These are phyloP conservation scores for Muscicapa adusta DNA, from an alignment of 2,113 vertebrate genomes.

Conservation along the genomic window DNA sequence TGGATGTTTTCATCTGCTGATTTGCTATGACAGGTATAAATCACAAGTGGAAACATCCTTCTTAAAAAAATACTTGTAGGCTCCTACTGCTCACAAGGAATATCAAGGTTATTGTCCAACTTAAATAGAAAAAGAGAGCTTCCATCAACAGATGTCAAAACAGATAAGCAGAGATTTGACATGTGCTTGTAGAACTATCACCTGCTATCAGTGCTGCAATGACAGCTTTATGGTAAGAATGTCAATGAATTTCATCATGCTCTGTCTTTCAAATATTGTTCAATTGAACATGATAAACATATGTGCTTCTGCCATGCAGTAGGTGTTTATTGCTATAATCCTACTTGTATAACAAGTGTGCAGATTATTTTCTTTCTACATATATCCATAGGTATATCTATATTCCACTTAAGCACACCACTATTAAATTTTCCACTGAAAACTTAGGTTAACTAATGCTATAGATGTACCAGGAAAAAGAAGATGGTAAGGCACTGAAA, in stretches of 20 bases:
- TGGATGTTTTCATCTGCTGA: slow-evolving; percentile 57
- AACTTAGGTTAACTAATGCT: neutral
- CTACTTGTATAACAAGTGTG: neutral
- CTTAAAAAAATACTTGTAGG: slow-evolving; percentile 46
- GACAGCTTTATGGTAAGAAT: slow-evolving; percentile 75
- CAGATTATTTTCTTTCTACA: neutral
- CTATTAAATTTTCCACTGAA: neutral
- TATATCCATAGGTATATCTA: neutral
- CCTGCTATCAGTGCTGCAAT: slow-evolving; percentile 72
- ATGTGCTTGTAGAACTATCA: slow-evolving; percentile 79
- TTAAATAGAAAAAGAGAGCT: slow-evolving; percentile 68
- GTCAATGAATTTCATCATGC: slow-evolving; percentile 54
- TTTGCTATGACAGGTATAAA: slow-evolving; percentile 60
- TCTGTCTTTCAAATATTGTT: slow-evolving; percentile 26
- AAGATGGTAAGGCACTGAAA: neutral
- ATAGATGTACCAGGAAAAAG: neutral
- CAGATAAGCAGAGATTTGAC: slow-evolving; percentile 79
- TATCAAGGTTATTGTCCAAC: slow-evolving; percentile 81
- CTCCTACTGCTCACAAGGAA: slow-evolving; percentile 41
- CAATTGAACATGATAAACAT: slow-evolving; percentile 44
- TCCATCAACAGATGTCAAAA: slow-evolving; percentile 85
- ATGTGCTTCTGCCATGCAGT: slow-evolving; percentile 23
- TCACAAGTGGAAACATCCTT: slow-evolving; percentile 20
- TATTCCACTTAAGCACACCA: neutral
- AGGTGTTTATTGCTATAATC: neutral